These are phyloP conservation scores for Coecobrya sp. DNA, from an alignment of 2,888 invertebrate genomes.

Conservation along the genomic window DNA sequence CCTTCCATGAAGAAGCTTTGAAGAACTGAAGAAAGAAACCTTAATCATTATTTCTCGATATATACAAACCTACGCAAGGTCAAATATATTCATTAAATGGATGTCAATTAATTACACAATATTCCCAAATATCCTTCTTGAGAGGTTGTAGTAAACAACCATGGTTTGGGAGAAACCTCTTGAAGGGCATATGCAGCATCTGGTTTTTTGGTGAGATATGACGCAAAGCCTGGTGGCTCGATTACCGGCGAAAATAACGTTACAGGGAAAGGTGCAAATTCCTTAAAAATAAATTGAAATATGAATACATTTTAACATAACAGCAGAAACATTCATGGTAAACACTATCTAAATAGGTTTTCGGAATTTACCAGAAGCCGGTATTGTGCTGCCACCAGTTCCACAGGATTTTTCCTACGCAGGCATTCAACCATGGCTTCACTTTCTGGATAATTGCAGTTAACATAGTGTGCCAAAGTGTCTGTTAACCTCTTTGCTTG, in stretches of 20 bases:
- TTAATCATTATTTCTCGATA: too few relatives aligned
- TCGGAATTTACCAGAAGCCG: constrained; percentile 70
- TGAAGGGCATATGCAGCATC: constrained; percentile 67
- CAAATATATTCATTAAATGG: too few relatives aligned
- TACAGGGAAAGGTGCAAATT: constrained; percentile 80
- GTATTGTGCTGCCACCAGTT: constrained; percentile 74
- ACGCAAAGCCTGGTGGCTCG: constrained; percentile 60
- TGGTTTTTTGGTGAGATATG: constrained; percentile 77
- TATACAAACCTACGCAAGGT: too few relatives aligned
- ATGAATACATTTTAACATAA: not conserved
- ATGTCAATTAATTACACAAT: constrained; percentile 66
- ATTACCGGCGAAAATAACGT: constrained; percentile 80
- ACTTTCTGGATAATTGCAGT: constrained; percentile 58
- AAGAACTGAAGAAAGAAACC: constrained; percentile 54
- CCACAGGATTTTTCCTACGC: constrained; percentile 71
- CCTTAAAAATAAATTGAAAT: constrained; percentile 65
- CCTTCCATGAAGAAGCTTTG: constrained; percentile 69
- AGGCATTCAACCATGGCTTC: constrained; percentile 74
- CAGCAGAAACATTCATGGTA: not conserved
- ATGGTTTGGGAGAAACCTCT: constrained; percentile 72
- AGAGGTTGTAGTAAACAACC: constrained; percentile 76
- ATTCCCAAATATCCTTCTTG: constrained; percentile 81
- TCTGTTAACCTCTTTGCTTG: constrained; percentile 74
- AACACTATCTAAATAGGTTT: not conserved
- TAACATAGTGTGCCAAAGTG: constrained; percentile 53